Evolutionary conservation across 2,888 invertebrate genomes (phyloP).

Genomic region (Xanthia icteritia): DNA sequence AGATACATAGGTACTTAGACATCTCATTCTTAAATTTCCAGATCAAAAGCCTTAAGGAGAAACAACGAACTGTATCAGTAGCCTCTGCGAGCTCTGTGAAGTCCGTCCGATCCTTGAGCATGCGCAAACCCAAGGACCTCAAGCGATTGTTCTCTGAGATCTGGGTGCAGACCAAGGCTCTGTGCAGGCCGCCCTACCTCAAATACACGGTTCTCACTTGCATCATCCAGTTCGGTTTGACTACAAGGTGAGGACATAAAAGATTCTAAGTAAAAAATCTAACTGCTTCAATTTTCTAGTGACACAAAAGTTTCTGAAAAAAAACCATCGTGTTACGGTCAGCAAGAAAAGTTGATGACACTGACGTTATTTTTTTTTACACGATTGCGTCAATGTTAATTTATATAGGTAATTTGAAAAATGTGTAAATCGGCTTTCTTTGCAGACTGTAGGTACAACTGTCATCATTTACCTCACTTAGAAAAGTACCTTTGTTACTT

Average conservation of each 20-base stretch:
- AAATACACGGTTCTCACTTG: slow-evolving; percentile 94
- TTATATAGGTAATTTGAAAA: background rate
- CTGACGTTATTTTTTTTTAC: background rate
- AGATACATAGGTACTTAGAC: slow-evolving; percentile 17
- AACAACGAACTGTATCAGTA: slow-evolving; percentile 91
- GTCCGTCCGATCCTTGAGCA: slow-evolving; percentile 92
- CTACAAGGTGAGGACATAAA: slow-evolving; percentile 90
- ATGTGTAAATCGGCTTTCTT: background rate
- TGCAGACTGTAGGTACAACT: background rate
- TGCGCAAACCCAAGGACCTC: slow-evolving; percentile 93
- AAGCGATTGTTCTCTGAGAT: slow-evolving; percentile 93
- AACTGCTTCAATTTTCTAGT: background rate
- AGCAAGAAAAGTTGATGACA: background rate
- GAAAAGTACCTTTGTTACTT: background rate
- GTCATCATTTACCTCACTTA: background rate
- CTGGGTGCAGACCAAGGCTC: slow-evolving; percentile 93
- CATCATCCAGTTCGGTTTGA: slow-evolving; percentile 95
- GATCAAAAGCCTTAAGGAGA: slow-evolving; percentile 93
- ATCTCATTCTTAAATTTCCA: slow-evolving; percentile 69
- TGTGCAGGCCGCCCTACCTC: slow-evolving; percentile 94
- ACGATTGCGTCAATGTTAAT: background rate
- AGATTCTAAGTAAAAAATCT: background rate
- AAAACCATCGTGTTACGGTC: background rate
- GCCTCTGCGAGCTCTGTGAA: slow-evolving; percentile 92
- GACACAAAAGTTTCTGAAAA: background rate